Conservation (phyloP, 1,140 invertebrate genomes). For the Drosophila pruinosa region DNA sequence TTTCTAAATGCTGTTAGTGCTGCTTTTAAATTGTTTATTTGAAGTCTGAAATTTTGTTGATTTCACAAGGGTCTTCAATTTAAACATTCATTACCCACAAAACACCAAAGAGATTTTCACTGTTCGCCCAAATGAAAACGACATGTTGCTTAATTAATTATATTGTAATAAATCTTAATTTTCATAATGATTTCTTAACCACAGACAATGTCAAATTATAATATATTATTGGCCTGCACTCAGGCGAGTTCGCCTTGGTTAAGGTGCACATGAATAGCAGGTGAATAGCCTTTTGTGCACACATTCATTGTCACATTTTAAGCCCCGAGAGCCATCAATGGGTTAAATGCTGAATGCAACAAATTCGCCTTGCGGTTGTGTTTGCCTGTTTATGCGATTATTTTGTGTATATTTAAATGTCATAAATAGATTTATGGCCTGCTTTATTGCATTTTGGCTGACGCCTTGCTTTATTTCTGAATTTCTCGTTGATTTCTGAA, state of each 20-base stretch:
- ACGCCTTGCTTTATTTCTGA: slow-evolving; percentile 29
- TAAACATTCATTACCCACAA: slow-evolving; percentile 29
- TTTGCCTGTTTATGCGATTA: slow-evolving; percentile 46
- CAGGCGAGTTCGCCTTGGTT: not conserved
- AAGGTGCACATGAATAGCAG: not conserved
- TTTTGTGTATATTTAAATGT: slow-evolving; percentile 72
- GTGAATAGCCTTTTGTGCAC: not conserved
- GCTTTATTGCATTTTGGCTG: slow-evolving; percentile 55
- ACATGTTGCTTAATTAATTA: not conserved
- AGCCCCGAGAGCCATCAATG: not conserved
- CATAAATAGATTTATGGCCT: slow-evolving; percentile 75
- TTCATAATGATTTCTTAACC: slow-evolving; percentile 3
- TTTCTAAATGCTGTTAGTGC: not conserved
- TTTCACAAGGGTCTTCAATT: slow-evolving; percentile 2
- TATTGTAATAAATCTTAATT: not conserved
- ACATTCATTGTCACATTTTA: not conserved
- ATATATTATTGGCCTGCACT: not conserved
- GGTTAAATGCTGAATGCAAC: slow-evolving; percentile 13
- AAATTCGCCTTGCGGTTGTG: slow-evolving; percentile 7
- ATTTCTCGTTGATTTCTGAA: slow-evolving; percentile 20
- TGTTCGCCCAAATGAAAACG: not conserved
- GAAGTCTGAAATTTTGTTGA: slow-evolving; percentile 14
- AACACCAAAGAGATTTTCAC: not conserved
- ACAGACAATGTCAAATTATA: not conserved
- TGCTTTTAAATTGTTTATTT: too few species aligned